Conservation (phyloP, 2,113 vertebrate genomes). For the Haplotaxodon microlepis region DNA sequence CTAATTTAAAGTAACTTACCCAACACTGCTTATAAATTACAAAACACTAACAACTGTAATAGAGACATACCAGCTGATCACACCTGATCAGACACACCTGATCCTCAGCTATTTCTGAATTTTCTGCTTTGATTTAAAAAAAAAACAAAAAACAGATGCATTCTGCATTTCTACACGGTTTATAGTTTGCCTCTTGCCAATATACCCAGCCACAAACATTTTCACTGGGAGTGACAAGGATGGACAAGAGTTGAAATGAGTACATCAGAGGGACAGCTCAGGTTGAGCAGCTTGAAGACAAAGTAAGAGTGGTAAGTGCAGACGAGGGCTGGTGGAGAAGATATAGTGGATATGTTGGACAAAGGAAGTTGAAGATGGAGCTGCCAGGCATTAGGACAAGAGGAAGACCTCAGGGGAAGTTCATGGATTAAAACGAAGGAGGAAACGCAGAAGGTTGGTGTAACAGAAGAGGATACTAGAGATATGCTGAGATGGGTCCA, state of each 20-base stretch:
- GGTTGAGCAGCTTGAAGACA: neutral
- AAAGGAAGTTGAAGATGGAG: neutral
- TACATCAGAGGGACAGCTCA: neutral
- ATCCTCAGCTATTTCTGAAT: neutral
- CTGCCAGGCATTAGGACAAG: neutral
- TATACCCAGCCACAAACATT: neutral
- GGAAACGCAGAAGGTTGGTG: neutral
- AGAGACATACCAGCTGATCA: neutral
- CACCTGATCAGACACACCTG: neutral
- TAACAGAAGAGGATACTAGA: neutral
- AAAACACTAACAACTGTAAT: neutral
- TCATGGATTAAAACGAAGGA: neutral
- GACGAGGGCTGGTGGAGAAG: neutral
- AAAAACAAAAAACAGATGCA: neutral
- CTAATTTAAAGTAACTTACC: no score
- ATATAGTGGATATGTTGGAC: neutral
- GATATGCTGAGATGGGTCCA: neutral
- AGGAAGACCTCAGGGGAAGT: neutral
- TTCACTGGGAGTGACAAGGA: neutral
- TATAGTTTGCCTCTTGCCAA: neutral
- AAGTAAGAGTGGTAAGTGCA: neutral
- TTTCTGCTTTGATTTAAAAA: neutral
- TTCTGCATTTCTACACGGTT: neutral
- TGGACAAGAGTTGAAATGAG: neutral
- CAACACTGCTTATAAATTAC: neutral